These are phyloP conservation scores for Eubasilissa regina DNA, from an alignment of 1,140 invertebrate genomes.

Conservation along the genomic window DNA sequence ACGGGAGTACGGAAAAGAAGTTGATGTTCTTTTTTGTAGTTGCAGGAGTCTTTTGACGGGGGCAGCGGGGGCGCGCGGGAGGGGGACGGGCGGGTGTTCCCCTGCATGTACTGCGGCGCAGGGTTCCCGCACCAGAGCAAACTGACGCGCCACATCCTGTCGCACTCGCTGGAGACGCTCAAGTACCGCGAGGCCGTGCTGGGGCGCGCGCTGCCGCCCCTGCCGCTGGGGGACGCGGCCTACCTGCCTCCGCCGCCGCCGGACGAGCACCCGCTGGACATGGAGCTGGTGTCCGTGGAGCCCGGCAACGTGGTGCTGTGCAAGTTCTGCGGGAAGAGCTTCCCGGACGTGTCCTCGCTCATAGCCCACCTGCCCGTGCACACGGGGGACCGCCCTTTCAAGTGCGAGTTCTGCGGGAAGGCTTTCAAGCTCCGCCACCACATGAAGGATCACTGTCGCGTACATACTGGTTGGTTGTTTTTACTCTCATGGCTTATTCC, in stretches of 20 bases:
- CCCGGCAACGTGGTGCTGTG: constrained; percentile 86
- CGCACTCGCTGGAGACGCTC: constrained; percentile 87
- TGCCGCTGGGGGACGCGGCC: constrained; percentile 42
- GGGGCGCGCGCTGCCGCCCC: constrained; percentile 64
- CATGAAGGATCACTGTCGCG: constrained; percentile 94
- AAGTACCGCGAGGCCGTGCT: constrained; percentile 84
- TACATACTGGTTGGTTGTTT: constrained; percentile 82
- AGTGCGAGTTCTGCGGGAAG: constrained; percentile 93
- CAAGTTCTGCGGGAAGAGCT: constrained; percentile 92
- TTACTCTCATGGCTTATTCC: too few relatives aligned
- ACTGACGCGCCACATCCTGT: constrained; percentile 89
- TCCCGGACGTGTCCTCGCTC: constrained; percentile 88
- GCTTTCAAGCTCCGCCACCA: constrained; percentile 92
- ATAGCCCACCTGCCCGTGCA: constrained; percentile 90
- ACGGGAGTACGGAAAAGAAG: constrained; percentile 80
- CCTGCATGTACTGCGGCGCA: constrained; percentile 90
- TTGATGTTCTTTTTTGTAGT: constrained; percentile 94
- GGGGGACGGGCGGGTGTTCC: constrained; percentile 74
- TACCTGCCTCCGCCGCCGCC: constrained; percentile 70
- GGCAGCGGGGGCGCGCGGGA: constrained; percentile 68
- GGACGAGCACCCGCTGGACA: constrained; percentile 70
- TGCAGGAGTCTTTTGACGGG: constrained; percentile 88
- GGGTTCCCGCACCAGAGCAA: constrained; percentile 91
- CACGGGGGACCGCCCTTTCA: constrained; percentile 90
- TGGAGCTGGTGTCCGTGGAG: constrained; percentile 73